Evolutionary conservation across 2,888 invertebrate genomes (phyloP), one percentile per base, ranked within the genome.

Genomic region (Fragum fragum): DNA sequence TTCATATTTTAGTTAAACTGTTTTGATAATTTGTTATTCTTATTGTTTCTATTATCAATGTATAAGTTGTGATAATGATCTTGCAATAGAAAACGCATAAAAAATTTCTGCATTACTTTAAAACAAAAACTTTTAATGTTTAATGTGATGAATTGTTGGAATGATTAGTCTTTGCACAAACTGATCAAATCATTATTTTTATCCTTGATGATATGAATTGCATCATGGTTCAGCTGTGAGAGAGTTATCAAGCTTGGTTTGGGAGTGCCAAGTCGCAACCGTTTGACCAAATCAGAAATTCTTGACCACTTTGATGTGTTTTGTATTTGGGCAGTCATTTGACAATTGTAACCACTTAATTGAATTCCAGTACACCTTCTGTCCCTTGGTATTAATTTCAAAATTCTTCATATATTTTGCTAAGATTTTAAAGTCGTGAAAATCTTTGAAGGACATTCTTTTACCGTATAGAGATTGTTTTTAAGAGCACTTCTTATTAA

Each of bases 101-200:
- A n/a, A n/a, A n/a, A n/a, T n/a, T n/a, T n/a, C n/a, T n/a, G n/a
- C n/a, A n/a, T n/a, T n/a, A n/a, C n/a, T n/a, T n/a, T n/a, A n/a
- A n/a, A n/a, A n/a, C n/a, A n/a, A n/a, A n/a, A n/a, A n/a, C n/a
- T n/a, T n/a, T n/a, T n/a, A n/a, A n/a, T n/a, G n/a, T n/a, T n/a
- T n/a, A n/a, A n/a, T n/a, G 36, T 75, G 74, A 26, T 75, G 74
- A 53, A 68, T 42, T 42, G 26, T 28, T 28, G 74, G 74, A 53
- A 75, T 75, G 23, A 75, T 68, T 52, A 39, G 32, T 16, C 29
- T 68, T 23, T 28, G 68, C 74, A 75, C 29, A 75, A 55, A 9
- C 68, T 68, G 36, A 75, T 66, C 28, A 75, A 21, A n/a, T 75
- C 74, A 6, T 14, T 32, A 26, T 55, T 68, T 39, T 75, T 75